A percentile compares a stretch with the other conserved stretches of the same genome.
phyloP scores from a whole-genome alignment of 2,113 vertebrate species.

The Apteryx mantelli region DNA sequence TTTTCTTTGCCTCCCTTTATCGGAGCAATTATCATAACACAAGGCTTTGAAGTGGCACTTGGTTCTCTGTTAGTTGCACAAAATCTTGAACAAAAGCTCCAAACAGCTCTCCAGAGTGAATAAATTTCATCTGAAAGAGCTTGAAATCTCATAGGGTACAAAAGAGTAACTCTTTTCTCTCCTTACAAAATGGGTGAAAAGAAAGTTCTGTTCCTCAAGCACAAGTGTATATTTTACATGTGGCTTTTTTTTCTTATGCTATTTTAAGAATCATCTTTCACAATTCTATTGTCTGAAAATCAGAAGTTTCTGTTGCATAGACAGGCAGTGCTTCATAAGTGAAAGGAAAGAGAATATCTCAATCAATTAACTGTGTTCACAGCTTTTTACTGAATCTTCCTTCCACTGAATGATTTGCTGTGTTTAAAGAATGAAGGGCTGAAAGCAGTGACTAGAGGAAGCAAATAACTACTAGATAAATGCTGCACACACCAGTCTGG shows the following conservation, averaged over 20 bases:
- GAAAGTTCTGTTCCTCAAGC: not conserved
- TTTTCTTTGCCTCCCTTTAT: not conserved
- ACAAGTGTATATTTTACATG: not conserved
- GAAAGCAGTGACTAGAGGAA: not conserved
- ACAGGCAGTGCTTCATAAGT: not conserved
- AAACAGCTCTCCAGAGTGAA: not conserved
- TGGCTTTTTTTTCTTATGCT: not conserved
- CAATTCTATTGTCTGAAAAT: not conserved
- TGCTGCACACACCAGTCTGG: not conserved
- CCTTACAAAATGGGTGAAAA: not conserved
- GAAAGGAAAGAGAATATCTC: not conserved
- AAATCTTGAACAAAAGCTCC: constrained; percentile 44
- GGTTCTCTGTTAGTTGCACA: not conserved
- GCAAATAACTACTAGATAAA: not conserved
- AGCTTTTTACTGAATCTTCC: not conserved
- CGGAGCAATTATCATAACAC: not conserved
- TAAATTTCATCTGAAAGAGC: constrained; percentile 14
- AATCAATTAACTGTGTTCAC: not conserved
- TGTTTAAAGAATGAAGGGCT: not conserved
- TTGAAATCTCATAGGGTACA: not conserved
- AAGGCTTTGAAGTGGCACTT: constrained; percentile 13
- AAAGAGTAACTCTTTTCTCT: not conserved
- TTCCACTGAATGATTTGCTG: not conserved
- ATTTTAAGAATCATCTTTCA: not conserved
- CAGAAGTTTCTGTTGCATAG: not conserved